Evolutionary conservation across 2,888 invertebrate genomes (phyloP).

Genomic region (Pilophorus perplexus): DNA sequence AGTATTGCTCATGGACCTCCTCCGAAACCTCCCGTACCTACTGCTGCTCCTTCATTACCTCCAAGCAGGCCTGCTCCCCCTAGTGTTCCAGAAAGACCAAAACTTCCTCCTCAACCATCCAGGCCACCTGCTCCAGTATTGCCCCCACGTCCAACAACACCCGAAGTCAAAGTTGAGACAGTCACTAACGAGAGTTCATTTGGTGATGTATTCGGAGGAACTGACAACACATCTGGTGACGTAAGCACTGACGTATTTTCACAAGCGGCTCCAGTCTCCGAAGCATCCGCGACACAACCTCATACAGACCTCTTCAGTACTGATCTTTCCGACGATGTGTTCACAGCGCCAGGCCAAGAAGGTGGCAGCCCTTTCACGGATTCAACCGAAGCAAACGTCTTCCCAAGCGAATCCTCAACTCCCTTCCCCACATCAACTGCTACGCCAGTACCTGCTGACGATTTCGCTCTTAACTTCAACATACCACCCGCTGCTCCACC

Average conservation of each 20-base stretch:
- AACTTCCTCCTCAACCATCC: conserved; percentile 46
- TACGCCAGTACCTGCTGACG: not conserved
- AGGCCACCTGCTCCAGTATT: conserved; percentile 44
- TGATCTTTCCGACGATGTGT: conserved; percentile 34
- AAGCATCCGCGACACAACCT: conserved; percentile 12
- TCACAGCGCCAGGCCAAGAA: conserved; percentile 27
- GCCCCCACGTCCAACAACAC: conserved; percentile 22
- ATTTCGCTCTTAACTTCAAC: conserved; percentile 24
- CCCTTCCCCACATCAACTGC: conserved; percentile 16
- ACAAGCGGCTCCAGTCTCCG: conserved; percentile 1
- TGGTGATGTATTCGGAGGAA: conserved; percentile 16
- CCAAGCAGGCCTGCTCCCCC: conserved; percentile 56
- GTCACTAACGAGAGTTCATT: conserved; percentile 2
- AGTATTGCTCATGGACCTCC: conserved; percentile 18
- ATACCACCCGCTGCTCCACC: conserved; percentile 19
- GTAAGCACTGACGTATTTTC: conserved; percentile 5
- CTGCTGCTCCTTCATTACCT: conserved; percentile 49
- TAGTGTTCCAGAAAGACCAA: conserved; percentile 49
- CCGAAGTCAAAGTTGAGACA: conserved; percentile 26
- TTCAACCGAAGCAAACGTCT: conserved; percentile 2
- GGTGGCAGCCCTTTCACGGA: conserved; percentile 26
- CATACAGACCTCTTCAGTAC: conserved; percentile 31
- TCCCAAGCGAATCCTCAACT: not conserved
- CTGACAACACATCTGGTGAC: conserved; percentile 7
- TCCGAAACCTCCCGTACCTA: conserved; percentile 45